phyloP scores from a whole-genome alignment of 2,888 invertebrate genomes.

The Acholoe squamosa region DNA sequence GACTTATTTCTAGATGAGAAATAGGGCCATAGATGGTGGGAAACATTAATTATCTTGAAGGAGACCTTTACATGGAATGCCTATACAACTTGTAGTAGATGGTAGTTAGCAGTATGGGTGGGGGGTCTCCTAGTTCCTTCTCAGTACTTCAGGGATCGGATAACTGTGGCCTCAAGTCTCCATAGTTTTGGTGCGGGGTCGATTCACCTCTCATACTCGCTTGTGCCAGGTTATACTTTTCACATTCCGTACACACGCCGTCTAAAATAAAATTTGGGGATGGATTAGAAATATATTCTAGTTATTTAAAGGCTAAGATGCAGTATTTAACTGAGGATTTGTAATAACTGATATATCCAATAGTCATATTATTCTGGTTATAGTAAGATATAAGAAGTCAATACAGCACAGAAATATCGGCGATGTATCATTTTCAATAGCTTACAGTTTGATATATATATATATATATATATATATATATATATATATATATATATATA shows the following conservation, averaged over 20 bases:
- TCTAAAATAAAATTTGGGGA: conserved; percentile 41
- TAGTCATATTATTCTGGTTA: no score
- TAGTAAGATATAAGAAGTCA: no score
- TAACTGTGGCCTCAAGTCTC: neutral
- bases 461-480: no score
- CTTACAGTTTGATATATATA: no score
- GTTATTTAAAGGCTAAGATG: neutral
- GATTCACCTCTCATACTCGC: conserved; percentile 48
- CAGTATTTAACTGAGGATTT: neutral
- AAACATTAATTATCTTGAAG: no score
- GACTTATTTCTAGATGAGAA: no score
- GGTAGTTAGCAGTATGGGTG: neutral
- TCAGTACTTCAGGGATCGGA: neutral
- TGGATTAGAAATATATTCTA: neutral
- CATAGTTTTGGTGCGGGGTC: neutral
- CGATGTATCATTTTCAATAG: no score
- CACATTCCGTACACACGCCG: conserved; percentile 61
- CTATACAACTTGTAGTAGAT: neutral
- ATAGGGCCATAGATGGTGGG: no score
- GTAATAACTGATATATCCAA: no score
- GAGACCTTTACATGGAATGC: no score
- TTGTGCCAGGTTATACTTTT: conserved; percentile 65
- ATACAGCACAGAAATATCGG: no score
- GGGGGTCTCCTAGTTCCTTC: neutral
- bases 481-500: no score